A percentile compares a stretch with the other conserved stretches of the same genome.
phyloP scores from a whole-genome alignment of 2,888 invertebrate species.

The Eupithecia subfuscata region DNA sequence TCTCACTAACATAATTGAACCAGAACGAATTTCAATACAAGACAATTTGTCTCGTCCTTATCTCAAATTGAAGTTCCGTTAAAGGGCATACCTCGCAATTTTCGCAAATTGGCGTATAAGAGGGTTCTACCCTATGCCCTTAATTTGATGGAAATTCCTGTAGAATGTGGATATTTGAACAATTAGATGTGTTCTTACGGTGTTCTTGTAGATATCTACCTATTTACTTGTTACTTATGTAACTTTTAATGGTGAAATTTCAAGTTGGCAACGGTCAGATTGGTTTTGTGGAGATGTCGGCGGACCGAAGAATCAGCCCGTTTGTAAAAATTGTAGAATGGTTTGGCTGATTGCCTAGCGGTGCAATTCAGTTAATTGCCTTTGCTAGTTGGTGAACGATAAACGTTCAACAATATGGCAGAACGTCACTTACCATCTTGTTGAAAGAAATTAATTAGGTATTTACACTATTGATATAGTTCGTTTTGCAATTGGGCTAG shows the following conservation, averaged over 20 bases:
- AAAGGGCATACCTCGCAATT: slow-evolving; percentile 65
- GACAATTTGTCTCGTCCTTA: slow-evolving; percentile 62
- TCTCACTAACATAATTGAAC: slow-evolving; percentile 50
- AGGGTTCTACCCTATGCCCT: slow-evolving; percentile 48
- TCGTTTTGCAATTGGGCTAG: too few relatives aligned
- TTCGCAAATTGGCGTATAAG: slow-evolving; percentile 65
- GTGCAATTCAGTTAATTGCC: too few relatives aligned
- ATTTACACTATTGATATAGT: too few relatives aligned
- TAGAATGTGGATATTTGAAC: slow-evolving; percentile 17
- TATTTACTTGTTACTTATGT: background rate
- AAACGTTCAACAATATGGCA: too few relatives aligned
- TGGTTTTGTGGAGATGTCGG: background rate
- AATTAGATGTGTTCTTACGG: slow-evolving; percentile 7
- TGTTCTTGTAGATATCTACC: background rate
- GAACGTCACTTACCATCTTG: too few relatives aligned
- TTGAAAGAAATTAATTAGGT: too few relatives aligned
- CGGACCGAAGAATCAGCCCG: too few relatives aligned
- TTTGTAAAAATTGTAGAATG: too few relatives aligned
- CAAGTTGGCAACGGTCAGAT: background rate
- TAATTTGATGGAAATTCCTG: slow-evolving; percentile 55
- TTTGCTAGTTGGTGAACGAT: too few relatives aligned
- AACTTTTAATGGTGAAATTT: background rate
- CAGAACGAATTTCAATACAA: slow-evolving; percentile 56
- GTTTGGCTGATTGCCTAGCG: too few relatives aligned
- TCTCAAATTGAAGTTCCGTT: slow-evolving; percentile 66